phyloP scores from a whole-genome alignment of 2,888 invertebrate genomes.

The Aspidiotus rigidus region DNA sequence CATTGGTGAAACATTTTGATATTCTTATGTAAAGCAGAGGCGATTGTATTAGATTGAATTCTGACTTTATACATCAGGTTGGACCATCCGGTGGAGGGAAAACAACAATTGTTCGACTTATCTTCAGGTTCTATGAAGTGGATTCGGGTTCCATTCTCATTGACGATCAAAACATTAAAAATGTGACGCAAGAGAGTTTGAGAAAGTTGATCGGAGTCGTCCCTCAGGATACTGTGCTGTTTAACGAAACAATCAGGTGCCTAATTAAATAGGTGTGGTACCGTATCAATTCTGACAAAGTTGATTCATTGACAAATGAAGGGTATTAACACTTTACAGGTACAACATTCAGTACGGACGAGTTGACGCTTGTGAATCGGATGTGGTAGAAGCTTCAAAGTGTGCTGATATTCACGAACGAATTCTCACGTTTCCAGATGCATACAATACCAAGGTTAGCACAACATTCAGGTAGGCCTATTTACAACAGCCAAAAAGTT shows the following conservation, averaged over 20 bases:
- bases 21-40: not conserved
- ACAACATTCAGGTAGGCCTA: too few species aligned
- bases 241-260: slow-evolving; percentile 78
- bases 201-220: slow-evolving; percentile 83
- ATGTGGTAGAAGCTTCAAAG: slow-evolving; percentile 78
- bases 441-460: slow-evolving; percentile 30
- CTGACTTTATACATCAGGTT: slow-evolving; percentile 48
- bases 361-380: slow-evolving; percentile 63
- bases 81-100: slow-evolving; percentile 89
- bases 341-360: slow-evolving; percentile 93
- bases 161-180: slow-evolving; percentile 80
- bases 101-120: slow-evolving; percentile 85
- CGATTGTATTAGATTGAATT: not conserved
- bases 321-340: slow-evolving; percentile 43
- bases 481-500: too few species aligned
- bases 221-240: slow-evolving; percentile 92
- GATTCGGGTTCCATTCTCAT: slow-evolving; percentile 75
- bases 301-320: too few species aligned
- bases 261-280: too few species aligned
- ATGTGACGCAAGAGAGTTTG: slow-evolving; percentile 74
- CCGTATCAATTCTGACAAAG: too few species aligned
- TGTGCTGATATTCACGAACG: slow-evolving; percentile 89
- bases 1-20: slow-evolving; percentile 50
- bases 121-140: slow-evolving; percentile 95
- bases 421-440: slow-evolving; percentile 78